Evolutionary conservation across 2,888 invertebrate genomes (phyloP), one percentile per base, ranked within the genome.

Genomic region (Achlya flavicornis): DNA sequence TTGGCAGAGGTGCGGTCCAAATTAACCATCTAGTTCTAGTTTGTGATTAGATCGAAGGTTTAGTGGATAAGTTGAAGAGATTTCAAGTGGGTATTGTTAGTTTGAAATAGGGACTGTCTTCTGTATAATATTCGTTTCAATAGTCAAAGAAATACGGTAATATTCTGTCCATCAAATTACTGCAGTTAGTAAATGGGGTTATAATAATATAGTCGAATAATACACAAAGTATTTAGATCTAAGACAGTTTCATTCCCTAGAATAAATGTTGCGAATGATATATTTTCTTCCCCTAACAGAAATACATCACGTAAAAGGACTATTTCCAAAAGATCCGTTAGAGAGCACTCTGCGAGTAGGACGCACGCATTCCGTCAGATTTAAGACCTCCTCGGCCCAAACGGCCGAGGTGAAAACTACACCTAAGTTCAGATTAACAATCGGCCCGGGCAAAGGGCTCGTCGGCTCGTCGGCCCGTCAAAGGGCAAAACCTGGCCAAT

Each of bases 371-470:
- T 78, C 77, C 63, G 68, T 66, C 70, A 80, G 83, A 88, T 89
- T 86, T 88, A 88, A 79, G 81, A 74, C 76, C 80, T 79, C 76
- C 80, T 79, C 76, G 78, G 75, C 71, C 73, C 74, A 77, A 82
- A 81, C 81, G 79, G 80, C 79, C 75, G 83, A 90, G 89, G 89
- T 90, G 90, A 88, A 88, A 91, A 90, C 85, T 88, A 87, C 88
- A 87, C 87, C 88, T 86, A 89, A 91, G 88, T 90, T 88, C 87
- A 88, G 88, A 90, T 90, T 90, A 90, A 89, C 90, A 89, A 88
- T 89, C 84, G 88, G 77, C 71, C 78, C 71, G 85, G 78, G 82
- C 77, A 80, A 81, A 87, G 84, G 85, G 81, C 78, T 76, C 73
- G 77, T 79, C 66, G 85, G 81, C 78, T 76, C 73, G 77, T 79